Percentiles rank a stretch among this genome's conserved stretches.
Conservation (phyloP, 2,797 vertebrate species). For the Miichthys miiuy region DNA sequence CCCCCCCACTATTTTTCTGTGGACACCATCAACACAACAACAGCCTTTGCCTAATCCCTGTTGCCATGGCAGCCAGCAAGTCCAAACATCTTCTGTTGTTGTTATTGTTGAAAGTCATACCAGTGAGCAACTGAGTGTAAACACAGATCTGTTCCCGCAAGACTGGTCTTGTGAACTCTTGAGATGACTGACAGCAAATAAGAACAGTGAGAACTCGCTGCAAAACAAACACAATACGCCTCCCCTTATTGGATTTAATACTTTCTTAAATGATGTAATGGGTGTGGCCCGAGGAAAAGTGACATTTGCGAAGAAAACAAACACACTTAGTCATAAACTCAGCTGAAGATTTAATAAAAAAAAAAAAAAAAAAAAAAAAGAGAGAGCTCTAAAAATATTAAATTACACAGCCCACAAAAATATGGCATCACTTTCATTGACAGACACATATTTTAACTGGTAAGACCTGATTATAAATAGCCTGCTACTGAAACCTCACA, state of each 20-base stretch:
- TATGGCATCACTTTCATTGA: constrained; percentile 2
- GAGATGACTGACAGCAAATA: constrained; percentile 77
- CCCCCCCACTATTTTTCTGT: constrained; percentile 88
- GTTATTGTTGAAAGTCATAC: constrained; percentile 94
- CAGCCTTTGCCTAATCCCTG: constrained; percentile 89
- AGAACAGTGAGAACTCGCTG: constrained; percentile 57
- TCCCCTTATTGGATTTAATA: constrained; percentile 41
- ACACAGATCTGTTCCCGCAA: constrained; percentile 84
- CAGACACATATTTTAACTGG: constrained; percentile 11
- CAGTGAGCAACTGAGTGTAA: constrained; percentile 86
- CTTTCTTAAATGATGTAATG: constrained; percentile 30
- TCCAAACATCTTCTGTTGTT: constrained; percentile 98
- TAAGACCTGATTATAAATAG: constrained; percentile 6
- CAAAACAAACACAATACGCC: constrained; percentile 60
- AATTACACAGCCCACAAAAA: constrained; percentile 7
- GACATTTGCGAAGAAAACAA: constrained; percentile 31
- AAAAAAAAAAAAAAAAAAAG: not conserved
- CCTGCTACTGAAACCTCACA: not conserved
- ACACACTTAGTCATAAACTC: constrained; percentile 16
- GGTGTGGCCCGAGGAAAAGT: constrained; percentile 22
- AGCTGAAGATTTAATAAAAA: not conserved
- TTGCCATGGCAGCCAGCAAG: constrained; percentile 97
- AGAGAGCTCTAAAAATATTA: not conserved
- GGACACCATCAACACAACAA: constrained; percentile 93
- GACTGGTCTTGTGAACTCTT: constrained; percentile 81